Evolutionary conservation across 1,140 invertebrate species (phyloP).

Genomic region (Zaprionus gabonicus): DNA sequence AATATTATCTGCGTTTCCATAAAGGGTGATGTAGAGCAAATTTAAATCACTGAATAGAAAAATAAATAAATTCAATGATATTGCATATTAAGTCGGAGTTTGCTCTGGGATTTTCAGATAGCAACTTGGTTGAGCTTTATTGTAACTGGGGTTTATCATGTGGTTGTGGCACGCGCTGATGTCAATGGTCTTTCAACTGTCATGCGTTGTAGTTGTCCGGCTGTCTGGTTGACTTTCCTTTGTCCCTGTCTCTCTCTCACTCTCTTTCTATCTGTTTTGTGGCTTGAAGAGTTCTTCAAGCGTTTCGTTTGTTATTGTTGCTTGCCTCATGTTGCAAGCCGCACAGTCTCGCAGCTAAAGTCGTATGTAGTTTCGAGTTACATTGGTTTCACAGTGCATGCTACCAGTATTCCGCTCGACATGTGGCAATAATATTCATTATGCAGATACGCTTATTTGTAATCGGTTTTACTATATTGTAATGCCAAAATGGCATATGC

Average conservation of each 20-base stretch:
- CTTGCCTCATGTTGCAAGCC: constrained; percentile 64
- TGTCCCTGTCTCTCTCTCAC: neutral
- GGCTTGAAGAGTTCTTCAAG: constrained; percentile 42
- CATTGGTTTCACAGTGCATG: constrained; percentile 40
- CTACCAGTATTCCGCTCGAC: constrained; percentile 51
- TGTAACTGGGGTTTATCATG: constrained; percentile 36
- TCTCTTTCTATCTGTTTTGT: neutral
- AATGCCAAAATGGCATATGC: constrained; percentile 40
- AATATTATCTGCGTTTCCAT: neutral
- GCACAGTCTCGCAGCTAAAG: constrained; percentile 25
- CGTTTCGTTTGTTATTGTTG: constrained; percentile 29
- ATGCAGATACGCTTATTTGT: constrained; percentile 25
- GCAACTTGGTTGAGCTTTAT: constrained; percentile 6
- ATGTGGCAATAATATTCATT: constrained; percentile 42
- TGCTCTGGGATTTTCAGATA: neutral
- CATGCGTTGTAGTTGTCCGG: constrained; percentile 56
- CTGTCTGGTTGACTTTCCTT: neutral
- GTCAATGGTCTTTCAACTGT: constrained; percentile 56
- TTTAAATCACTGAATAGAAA: neutral
- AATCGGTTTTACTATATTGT: constrained; percentile 43
- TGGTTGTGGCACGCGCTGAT: constrained; percentile 68
- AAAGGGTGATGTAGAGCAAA: neutral
- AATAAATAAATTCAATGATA: neutral
- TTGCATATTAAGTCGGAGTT: neutral
- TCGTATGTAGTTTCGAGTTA: constrained; percentile 45